Conservation (phyloP, 2,797 vertebrate species). For the Chiropotes sagulatus region DNA sequence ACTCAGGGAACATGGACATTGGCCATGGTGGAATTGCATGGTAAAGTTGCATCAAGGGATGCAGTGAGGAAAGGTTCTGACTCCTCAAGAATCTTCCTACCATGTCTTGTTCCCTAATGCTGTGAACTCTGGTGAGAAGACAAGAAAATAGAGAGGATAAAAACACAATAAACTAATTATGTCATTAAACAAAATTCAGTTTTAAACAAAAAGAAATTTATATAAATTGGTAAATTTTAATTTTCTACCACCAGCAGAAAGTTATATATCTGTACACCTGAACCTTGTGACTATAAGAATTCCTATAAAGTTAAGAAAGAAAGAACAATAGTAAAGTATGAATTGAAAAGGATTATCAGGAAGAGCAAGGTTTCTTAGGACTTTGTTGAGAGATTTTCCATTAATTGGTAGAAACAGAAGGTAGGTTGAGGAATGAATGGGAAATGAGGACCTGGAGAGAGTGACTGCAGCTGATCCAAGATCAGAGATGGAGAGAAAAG, state of each 20-base stretch:
- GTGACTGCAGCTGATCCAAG: background rate
- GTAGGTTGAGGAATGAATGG: background rate
- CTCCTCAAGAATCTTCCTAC: background rate
- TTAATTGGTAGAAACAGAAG: accelerated
- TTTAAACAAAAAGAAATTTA: background rate
- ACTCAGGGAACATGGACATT: background rate
- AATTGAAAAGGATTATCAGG: background rate
- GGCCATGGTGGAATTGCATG: accelerated
- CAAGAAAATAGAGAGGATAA: background rate
- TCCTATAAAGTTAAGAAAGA: background rate
- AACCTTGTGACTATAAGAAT: background rate
- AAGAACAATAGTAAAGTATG: background rate
- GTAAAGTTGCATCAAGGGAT: background rate
- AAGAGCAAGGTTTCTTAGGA: background rate
- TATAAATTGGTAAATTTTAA: background rate
- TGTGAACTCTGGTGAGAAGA: background rate
- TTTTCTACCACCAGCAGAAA: background rate
- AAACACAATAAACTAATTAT: background rate
- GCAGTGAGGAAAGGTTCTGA: background rate
- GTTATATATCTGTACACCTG: background rate
- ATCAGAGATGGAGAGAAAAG: background rate
- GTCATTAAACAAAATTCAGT: background rate
- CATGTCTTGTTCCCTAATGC: background rate
- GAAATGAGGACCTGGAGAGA: no score
- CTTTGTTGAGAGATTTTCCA: background rate